These are phyloP conservation scores for Biston stratarius DNA, from an alignment of 2,888 invertebrate genomes.

Conservation along the genomic window DNA sequence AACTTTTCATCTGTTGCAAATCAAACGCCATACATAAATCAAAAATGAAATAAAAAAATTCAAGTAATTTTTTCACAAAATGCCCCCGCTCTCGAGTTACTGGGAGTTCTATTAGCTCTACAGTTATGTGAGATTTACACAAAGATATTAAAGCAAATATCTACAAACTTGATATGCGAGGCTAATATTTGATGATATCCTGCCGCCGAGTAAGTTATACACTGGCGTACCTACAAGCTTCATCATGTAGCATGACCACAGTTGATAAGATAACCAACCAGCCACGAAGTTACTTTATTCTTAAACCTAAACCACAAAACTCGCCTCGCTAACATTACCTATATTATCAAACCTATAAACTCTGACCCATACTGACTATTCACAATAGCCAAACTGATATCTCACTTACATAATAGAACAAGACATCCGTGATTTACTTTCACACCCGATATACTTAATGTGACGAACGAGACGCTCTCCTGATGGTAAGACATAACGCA, in stretches of 20 bases:
- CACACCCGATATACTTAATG: too few species aligned
- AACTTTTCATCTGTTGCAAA: background rate
- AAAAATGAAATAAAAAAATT: conserved; percentile 5
- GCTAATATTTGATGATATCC: background rate
- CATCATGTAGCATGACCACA: background rate
- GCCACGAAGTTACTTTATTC: too few species aligned
- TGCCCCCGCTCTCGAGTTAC: conserved; percentile 1
- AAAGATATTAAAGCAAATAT: background rate
- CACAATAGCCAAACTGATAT: background rate
- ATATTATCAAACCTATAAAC: too few species aligned
- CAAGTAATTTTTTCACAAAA: conserved; percentile 6
- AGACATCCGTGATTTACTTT: too few species aligned
- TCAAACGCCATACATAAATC: conserved; percentile 5
- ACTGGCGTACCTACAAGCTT: background rate
- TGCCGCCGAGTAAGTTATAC: conserved; percentile 8
- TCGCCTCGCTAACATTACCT: too few species aligned
- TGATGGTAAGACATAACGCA: too few species aligned
- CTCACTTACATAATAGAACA: too few species aligned
- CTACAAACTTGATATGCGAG: background rate
- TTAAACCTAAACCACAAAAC: too few species aligned
- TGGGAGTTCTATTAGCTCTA: conserved; percentile 1
- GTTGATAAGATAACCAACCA: too few species aligned
- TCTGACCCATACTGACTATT: too few species aligned
- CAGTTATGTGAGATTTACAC: background rate
- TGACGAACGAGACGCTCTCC: too few species aligned